phyloP scores from a whole-genome alignment of 2,113 vertebrate genomes.

The Mola mola region DNA sequence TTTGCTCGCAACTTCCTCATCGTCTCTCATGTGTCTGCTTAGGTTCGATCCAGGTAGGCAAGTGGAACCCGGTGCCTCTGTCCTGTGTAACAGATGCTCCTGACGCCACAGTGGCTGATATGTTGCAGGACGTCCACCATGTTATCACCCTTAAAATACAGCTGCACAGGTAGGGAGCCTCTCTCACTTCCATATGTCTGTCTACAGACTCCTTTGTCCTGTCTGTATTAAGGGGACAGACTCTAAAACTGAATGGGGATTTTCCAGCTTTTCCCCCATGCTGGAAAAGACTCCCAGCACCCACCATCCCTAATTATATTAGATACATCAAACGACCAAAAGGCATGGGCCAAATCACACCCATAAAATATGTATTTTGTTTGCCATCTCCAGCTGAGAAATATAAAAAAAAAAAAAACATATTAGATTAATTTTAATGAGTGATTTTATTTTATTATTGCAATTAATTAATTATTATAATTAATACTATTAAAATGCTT shows the following conservation, averaged over 20 bases:
- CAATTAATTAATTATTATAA: slow-evolving; percentile 17
- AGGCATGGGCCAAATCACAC: slow-evolving; percentile 10
- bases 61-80: slow-evolving; percentile 98
- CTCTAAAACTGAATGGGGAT: no score
- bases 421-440: slow-evolving; percentile 26
- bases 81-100: slow-evolving; percentile 97
- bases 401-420: not conserved
- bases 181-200: no score
- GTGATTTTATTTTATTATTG: slow-evolving; percentile 17
- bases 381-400: slow-evolving; percentile 3
- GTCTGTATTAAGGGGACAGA: no score
- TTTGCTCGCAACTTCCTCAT: not conserved
- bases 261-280: no score
- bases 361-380: not conserved
- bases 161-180: slow-evolving; percentile 90
- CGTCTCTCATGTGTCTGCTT: slow-evolving; percentile 12
- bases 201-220: no score
- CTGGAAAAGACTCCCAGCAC: not conserved
- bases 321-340: slow-evolving; percentile 9
- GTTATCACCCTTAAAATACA: slow-evolving; percentile 99
- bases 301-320: not conserved
- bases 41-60: slow-evolving; percentile 99
- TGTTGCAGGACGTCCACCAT: slow-evolving; percentile 99
- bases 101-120: slow-evolving; percentile 97
- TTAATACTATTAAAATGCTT: slow-evolving; percentile 29